Evolutionary conservation across 2,797 vertebrate species (phyloP).

Genomic region (Bradypus variegatus): DNA sequence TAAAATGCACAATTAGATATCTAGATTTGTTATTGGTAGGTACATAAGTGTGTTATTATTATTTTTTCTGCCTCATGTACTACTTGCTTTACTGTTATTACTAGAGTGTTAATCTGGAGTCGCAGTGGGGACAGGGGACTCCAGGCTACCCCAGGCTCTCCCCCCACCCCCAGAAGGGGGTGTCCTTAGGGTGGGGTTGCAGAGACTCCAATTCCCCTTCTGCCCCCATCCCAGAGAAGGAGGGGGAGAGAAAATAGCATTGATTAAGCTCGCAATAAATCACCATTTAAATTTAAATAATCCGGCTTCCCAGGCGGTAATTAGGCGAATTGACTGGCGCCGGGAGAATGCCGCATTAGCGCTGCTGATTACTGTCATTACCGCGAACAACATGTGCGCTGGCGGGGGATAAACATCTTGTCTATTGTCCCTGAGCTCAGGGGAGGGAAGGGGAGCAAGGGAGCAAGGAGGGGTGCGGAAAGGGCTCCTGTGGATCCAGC

Average conservation of each 20-base stretch:
- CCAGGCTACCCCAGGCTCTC: not conserved
- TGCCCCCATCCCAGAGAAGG: constrained; percentile 7
- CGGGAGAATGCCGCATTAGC: constrained; percentile 84
- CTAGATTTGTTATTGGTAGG: not conserved
- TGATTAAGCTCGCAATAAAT: constrained; percentile 73
- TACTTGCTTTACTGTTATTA: not conserved
- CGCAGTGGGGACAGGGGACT: not conserved
- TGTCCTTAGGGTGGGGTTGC: constrained; percentile 25
- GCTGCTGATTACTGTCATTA: constrained; percentile 90
- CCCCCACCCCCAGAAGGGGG: not conserved
- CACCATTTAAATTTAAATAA: constrained; percentile 78
- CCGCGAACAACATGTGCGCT: constrained; percentile 61
- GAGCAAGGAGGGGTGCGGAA: not conserved
- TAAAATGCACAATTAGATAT: not conserved
- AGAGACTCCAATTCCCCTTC: constrained; percentile 26
- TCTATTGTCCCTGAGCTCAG: constrained; percentile 56
- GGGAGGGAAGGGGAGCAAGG: not conserved
- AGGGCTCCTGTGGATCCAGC: not conserved
- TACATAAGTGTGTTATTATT: not conserved
- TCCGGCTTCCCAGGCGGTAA: constrained; percentile 82
- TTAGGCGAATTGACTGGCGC: constrained; percentile 89
- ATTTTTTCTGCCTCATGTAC: not conserved
- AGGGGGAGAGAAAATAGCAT: constrained; percentile 66
- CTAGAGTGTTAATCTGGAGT: not conserved
- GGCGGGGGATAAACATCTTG: constrained; percentile 67